Base-by-base conservation (phyloP, 2,797 vertebrate genomes). In the Epinephelus malabaricus region DNA sequence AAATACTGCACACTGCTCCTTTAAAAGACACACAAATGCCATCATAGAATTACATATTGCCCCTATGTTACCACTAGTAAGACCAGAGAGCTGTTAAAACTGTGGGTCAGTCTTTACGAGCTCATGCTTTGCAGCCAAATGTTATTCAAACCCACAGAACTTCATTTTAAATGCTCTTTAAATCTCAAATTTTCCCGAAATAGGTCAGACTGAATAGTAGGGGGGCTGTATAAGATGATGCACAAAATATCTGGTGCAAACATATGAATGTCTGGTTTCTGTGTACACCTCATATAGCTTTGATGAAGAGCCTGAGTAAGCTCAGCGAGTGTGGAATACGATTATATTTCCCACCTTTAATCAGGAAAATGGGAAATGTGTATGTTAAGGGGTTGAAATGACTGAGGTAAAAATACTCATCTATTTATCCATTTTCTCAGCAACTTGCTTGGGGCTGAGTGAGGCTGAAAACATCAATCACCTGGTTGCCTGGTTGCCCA, bases 391-490 rank as follows among this genome's bases (percentile, higher is more conserved):
- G 12, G 6, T 58, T 54, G 59, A 54, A 56, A 30, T 46, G 34
- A 30, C 4, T 14, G 11, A 40, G 10, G 53, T 73, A 27, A 60
- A 60, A 76, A 47, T 47, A 55, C 18, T 6, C 7, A 51, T 70
- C 45, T 34, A 30, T 49, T 65, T 14, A 40, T 80, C n/a, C 27
- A 51, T 68, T 58, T 68, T 70, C 47, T 59, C 25, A 18, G 40
- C 38, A 45, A 49, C 30, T 5, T 47, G 27, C 54, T 77, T 51
- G 17, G 49, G 27, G 61, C 74, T 21, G 19, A 45, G 12, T 30
- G 50, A 67, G 73, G 64, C 46, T 21, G 27, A 58, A 34, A 56
- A 15, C 78, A 80, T 84, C 68, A 65, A 49, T 78, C 70, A 81
- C 78, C 62, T 38, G 47, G 55, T 47, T 68, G 81, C 78, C 62